Evolutionary conservation across 2,888 invertebrate species (phyloP).

Genomic region (Melieria omissa): DNA sequence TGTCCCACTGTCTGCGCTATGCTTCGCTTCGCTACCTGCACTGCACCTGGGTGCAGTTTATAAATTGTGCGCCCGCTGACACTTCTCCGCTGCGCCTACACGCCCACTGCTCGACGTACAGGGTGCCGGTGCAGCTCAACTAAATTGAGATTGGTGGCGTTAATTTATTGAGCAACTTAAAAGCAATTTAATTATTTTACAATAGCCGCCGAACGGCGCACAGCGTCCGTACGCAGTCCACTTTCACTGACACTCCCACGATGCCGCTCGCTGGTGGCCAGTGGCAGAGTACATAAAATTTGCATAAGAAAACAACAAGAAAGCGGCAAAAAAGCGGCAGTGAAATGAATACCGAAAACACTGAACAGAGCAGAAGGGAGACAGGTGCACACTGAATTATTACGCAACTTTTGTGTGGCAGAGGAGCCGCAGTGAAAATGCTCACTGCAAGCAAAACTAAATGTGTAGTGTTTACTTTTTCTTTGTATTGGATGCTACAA

Average conservation of each 20-base stretch:
- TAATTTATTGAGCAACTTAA: conserved; percentile 44
- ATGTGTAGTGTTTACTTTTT: no score
- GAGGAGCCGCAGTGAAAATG: no score
- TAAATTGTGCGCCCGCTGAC: not conserved
- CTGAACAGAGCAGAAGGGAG: no score
- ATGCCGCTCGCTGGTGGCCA: not conserved
- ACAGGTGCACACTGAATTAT: no score
- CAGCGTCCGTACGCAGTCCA: no score
- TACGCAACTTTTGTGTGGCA: no score
- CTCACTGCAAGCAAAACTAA: no score
- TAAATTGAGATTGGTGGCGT: conserved; percentile 40
- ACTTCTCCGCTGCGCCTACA: not conserved
- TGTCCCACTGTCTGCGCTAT: no score
- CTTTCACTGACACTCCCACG: not conserved
- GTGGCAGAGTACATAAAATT: conserved; percentile 16
- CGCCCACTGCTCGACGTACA: not conserved
- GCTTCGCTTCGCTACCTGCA: no score
- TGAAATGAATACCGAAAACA: conserved; percentile 31
- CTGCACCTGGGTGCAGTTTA: not conserved
- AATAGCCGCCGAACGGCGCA: no score
- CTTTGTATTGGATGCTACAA: no score
- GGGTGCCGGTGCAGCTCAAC: not conserved
- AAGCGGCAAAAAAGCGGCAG: conserved; percentile 28
- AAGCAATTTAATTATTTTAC: conserved; percentile 41
- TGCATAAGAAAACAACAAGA: conserved; percentile 21